Evolutionary conservation across 2,888 invertebrate genomes (phyloP), one percentile per base, ranked within the genome.

Genomic region (Vesta saturnalis): DNA sequence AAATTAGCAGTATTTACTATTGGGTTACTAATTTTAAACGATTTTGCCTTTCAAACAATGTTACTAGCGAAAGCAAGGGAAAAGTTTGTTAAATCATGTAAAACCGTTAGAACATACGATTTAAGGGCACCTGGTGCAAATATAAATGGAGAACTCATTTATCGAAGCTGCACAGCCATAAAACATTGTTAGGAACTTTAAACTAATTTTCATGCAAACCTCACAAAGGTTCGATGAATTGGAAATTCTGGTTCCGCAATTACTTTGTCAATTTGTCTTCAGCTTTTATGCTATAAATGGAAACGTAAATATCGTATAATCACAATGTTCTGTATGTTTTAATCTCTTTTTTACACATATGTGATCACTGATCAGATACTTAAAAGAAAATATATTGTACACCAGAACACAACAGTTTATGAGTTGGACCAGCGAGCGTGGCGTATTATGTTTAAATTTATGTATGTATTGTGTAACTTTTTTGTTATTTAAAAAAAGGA

Each of bases 161-260:
- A 60, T 16, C 60, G 14, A 16, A 49, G 19, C 52, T 46, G 22
- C 10, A 52, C 60, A 15, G 60, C 49, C 60, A 61, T 61, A 61
- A 61, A 61, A 61, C 55, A 61, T 55, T 30, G 54, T 61, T 61
- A 61, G 54, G 54, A 54, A 61, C 35, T 61, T 61, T 61, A 61
- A 61, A 61, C 55, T 54, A 55, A 55, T 61, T 61, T 61, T 61
- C 61, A 61, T 61, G 55, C 39, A 55, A 61, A 61, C 30, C 60
- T 47, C 39, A 47, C 59, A 19, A 46, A 60, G 49, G 60, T 60
- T 49, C 60, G 60, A 60, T 60, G 60, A 49, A 60, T 60, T 60
- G 60, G 60, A 60, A 60, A 60, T 22, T 49, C 22, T 21, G 60
- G 23, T 60, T 60, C 60, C 60, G 47, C 49, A 60, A 60, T 60